A percentile compares a stretch with the other conserved stretches of the same genome.
Evolutionary conservation across 2,888 invertebrate species (phyloP).

Genomic region (Limnephilus rhombicus): DNA sequence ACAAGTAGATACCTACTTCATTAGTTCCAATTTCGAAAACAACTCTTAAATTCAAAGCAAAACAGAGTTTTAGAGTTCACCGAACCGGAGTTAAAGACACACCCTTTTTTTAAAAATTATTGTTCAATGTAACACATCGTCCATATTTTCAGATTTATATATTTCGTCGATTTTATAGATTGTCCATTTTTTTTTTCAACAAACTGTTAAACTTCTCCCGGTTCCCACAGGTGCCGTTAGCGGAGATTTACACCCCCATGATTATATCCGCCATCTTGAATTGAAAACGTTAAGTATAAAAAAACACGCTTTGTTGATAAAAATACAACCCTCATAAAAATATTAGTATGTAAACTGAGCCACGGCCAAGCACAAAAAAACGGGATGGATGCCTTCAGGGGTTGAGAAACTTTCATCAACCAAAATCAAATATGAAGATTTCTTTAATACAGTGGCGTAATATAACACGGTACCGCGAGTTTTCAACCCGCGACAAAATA

Average conservation of each 20-base stretch:
- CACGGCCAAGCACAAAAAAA: slow-evolving; percentile 52
- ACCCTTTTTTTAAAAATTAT: too few relatives aligned
- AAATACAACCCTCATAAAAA: slow-evolving; percentile 62
- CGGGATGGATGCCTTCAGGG: slow-evolving; percentile 35
- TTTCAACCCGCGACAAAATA: too few relatives aligned
- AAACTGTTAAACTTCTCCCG: neutral
- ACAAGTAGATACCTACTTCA: too few relatives aligned
- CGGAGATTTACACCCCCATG: slow-evolving; percentile 58
- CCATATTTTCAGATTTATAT: too few relatives aligned
- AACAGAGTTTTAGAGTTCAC: too few relatives aligned
- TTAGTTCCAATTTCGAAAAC: too few relatives aligned
- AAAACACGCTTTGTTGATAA: slow-evolving; percentile 52
- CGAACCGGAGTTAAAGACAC: too few relatives aligned
- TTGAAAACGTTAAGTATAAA: slow-evolving; percentile 28
- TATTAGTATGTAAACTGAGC: slow-evolving; percentile 58
- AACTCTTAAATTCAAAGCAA: too few relatives aligned
- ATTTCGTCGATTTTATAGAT: neutral
- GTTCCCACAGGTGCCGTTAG: slow-evolving; percentile 54
- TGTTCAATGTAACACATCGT: too few relatives aligned
- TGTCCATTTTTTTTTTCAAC: neutral
- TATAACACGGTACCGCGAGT: neutral
- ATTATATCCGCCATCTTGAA: slow-evolving; percentile 34
- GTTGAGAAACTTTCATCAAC: slow-evolving; percentile 33
- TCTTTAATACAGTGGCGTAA: neutral
- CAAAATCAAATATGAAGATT: neutral